phyloP scores from a whole-genome alignment of 2,113 vertebrate genomes.

The Perca flavescens region DNA sequence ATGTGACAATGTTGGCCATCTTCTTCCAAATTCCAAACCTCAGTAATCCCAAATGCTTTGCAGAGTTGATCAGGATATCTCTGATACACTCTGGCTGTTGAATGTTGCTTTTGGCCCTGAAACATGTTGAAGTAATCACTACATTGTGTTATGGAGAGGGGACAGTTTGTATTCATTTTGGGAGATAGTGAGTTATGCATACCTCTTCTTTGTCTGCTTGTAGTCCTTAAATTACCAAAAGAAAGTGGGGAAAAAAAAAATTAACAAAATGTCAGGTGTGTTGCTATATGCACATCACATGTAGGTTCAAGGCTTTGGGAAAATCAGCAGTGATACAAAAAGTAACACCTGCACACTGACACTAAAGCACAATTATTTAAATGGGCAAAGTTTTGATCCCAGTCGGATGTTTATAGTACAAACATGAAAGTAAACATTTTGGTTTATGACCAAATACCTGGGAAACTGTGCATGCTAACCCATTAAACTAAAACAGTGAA shows the following conservation, averaged over 20 bases:
- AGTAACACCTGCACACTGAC: not conserved
- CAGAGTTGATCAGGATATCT: conserved; percentile 74
- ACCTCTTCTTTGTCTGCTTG: conserved; percentile 76
- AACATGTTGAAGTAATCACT: conserved; percentile 25
- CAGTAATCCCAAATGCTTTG: conserved; percentile 70
- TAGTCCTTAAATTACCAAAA: conserved; percentile 67
- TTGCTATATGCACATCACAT: not conserved
- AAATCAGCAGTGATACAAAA: not conserved
- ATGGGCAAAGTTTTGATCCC: not conserved
- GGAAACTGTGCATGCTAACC: no score
- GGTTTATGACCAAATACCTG: no score
- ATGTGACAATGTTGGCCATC: conserved; percentile 53
- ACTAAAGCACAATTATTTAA: not conserved
- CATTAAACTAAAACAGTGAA: no score
- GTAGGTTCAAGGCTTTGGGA: not conserved
- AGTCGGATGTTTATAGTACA: not conserved
- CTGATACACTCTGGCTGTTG: conserved; percentile 64
- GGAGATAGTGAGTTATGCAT: not conserved
- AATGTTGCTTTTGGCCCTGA: conserved; percentile 61
- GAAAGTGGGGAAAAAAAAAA: not conserved
- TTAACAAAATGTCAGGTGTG: not conserved
- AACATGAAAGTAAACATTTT: not conserved
- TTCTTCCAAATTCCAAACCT: conserved; percentile 73
- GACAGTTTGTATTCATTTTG: not conserved
- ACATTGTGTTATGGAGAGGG: not conserved